Evolutionary conservation across 2,113 vertebrate genomes (phyloP).

Genomic region (Craseonycteris thonglongyai): DNA sequence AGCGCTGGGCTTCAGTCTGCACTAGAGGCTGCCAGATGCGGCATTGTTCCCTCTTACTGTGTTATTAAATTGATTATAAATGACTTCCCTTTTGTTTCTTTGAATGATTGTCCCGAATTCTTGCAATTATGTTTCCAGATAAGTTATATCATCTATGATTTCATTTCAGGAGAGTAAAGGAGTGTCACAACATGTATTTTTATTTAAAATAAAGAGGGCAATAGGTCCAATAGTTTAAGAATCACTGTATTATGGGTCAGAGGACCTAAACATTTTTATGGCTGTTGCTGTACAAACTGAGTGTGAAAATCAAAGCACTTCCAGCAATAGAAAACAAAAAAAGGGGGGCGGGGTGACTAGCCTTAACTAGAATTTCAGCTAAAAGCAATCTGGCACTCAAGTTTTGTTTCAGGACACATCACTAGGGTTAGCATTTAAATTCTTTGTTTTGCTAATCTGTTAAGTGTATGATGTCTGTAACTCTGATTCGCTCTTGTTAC

Average conservation of each 20-base stretch:
- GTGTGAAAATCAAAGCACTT: neutral
- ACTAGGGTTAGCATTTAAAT: neutral
- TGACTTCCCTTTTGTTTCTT: neutral
- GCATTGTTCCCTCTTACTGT: neutral
- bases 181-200: neutral
- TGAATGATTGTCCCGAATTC: neutral
- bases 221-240: neutral
- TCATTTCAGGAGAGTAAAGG: neutral
- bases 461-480: neutral
- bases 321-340: neutral
- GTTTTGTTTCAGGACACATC: neutral
- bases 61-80: neutral
- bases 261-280: neutral
- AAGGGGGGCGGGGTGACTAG: neutral
- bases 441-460: neutral
- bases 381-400: neutral
- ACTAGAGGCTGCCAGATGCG: neutral
- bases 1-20: neutral
- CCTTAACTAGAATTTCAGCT: neutral
- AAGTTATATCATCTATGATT: neutral
- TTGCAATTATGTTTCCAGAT: neutral
- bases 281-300: neutral
- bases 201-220: neutral
- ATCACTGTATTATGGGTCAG: neutral
- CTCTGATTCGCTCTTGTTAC: neutral